Conservation (phyloP, 2,113 vertebrate genomes). For the Cavia porcellus region DNA sequence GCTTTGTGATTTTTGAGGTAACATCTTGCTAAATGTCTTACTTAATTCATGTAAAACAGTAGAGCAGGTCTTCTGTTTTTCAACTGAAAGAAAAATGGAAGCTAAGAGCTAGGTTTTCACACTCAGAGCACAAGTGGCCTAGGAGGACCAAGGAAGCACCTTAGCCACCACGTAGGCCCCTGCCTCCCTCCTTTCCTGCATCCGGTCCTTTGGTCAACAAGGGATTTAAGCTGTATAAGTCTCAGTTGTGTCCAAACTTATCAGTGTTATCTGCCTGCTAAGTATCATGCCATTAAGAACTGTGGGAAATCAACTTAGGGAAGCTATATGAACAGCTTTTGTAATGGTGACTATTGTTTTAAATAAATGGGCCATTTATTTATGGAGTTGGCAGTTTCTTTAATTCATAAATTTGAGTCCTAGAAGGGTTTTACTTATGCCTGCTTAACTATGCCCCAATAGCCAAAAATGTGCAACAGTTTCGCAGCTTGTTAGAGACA, state of each 20-base stretch:
- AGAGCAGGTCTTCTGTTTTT: background rate
- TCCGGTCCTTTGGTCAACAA: background rate
- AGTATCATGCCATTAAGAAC: background rate
- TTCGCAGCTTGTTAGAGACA: background rate
- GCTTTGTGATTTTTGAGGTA: background rate
- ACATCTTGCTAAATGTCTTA: background rate
- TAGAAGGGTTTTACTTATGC: background rate
- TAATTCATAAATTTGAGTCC: slow-evolving; percentile 11
- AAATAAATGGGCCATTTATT: background rate
- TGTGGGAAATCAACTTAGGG: background rate
- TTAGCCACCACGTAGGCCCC: background rate
- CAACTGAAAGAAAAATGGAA: background rate
- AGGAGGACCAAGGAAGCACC: background rate
- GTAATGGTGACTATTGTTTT: background rate
- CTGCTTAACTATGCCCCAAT: background rate
- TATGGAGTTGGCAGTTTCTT: background rate
- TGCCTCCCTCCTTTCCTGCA: background rate
- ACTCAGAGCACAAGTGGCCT: background rate
- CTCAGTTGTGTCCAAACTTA: slow-evolving; percentile 15
- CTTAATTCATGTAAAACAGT: background rate
- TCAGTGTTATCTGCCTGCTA: background rate
- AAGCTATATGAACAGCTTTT: background rate
- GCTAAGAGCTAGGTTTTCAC: background rate
- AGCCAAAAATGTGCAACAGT: background rate
- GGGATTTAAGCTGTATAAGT: background rate